Conservation (phyloP, 2,797 vertebrate species). For the Channa striata region DNA sequence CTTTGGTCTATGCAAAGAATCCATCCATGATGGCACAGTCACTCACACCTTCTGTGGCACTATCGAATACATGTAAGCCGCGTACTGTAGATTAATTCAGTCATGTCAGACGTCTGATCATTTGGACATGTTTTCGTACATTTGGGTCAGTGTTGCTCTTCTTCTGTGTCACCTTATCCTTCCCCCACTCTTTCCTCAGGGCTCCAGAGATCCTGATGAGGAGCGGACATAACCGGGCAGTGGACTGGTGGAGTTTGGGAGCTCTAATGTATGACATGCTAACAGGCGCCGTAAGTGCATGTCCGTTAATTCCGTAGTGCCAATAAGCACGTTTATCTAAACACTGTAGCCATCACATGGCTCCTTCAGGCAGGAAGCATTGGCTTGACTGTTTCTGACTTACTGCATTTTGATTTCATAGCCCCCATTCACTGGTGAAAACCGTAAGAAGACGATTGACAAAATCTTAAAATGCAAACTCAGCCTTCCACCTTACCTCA, state of each 20-base stretch:
- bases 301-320: slow-evolving; percentile 59
- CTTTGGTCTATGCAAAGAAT: slow-evolving; percentile 97
- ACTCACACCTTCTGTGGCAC: slow-evolving; percentile 99
- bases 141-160: background rate
- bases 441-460: slow-evolving; percentile 96
- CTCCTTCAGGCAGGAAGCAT: background rate
- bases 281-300: slow-evolving; percentile 94
- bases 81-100: background rate
- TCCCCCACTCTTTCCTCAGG: slow-evolving; percentile 77
- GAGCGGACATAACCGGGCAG: slow-evolving; percentile 95
- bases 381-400: slow-evolving; percentile 3
- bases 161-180: background rate
- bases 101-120: no score
- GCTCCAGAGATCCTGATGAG: slow-evolving; percentile 97
- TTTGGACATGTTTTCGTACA: background rate
- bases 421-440: slow-evolving; percentile 97
- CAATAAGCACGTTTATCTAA: background rate
- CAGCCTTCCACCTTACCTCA: slow-evolving; percentile 98
- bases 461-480: slow-evolving; percentile 98
- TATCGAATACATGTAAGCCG: slow-evolving; percentile 94
- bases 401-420: slow-evolving; percentile 46
- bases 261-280: slow-evolving; percentile 98
- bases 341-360: background rate
- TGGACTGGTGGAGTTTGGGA: slow-evolving; percentile 98
- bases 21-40: slow-evolving; percentile 96